phyloP scores from a whole-genome alignment of 1,140 invertebrate species.

The Drosophila prosaltans region DNA sequence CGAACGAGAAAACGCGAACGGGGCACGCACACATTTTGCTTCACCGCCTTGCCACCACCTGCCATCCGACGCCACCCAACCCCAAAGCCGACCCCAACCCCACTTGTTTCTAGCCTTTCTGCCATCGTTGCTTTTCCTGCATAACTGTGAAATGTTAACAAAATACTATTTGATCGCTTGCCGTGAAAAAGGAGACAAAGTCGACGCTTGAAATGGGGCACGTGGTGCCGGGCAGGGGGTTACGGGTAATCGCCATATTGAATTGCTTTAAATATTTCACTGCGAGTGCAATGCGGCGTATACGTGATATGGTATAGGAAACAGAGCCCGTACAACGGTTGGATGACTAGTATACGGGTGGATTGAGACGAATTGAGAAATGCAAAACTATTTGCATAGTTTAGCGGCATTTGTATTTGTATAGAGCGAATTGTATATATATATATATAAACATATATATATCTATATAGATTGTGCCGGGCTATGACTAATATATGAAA shows the following conservation, averaged over 20 bases:
- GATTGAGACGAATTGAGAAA: slow-evolving; percentile 46
- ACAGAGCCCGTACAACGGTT: not conserved
- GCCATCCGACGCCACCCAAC: not conserved
- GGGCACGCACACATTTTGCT: slow-evolving; percentile 3
- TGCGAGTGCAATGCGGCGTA: slow-evolving; percentile 55
- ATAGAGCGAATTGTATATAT: not conserved
- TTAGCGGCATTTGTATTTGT: slow-evolving; percentile 51
- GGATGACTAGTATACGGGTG: not conserved
- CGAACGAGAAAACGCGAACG: slow-evolving; percentile 22
- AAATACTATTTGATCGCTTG: slow-evolving; percentile 75
- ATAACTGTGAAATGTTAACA: slow-evolving; percentile 71
- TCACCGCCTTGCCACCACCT: not conserved
- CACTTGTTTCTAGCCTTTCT: not conserved
- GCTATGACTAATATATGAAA: slow-evolving; percentile 17
- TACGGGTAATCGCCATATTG: slow-evolving; percentile 64
- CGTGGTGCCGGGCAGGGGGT: not conserved
- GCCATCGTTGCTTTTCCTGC: slow-evolving; percentile 20
- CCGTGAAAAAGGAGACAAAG: slow-evolving; percentile 19
- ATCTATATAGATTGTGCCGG: slow-evolving; percentile 21
- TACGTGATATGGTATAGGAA: slow-evolving; percentile 53
- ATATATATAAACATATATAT: not conserved
- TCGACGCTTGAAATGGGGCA: not conserved
- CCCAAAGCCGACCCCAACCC: not conserved
- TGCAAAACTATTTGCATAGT: slow-evolving; percentile 74
- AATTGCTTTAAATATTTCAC: slow-evolving; percentile 70